phyloP scores from a whole-genome alignment of 2,113 vertebrate species.

The Nipponia nippon region DNA sequence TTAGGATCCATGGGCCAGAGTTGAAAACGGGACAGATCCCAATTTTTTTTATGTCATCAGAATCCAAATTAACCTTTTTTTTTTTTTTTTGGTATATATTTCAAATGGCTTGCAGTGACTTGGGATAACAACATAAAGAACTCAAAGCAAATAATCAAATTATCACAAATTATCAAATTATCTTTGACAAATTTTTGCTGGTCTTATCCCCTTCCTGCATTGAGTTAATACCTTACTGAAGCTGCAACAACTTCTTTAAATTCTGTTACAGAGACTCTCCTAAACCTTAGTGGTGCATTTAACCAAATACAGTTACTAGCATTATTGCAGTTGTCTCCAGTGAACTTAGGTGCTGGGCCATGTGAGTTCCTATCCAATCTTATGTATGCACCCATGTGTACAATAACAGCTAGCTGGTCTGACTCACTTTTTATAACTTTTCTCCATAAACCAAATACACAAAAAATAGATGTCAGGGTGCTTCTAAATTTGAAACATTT shows the following conservation, averaged over 20 bases:
- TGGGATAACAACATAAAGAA: background rate
- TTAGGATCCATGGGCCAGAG: background rate
- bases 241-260: background rate
- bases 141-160: background rate
- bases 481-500: background rate
- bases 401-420: background rate
- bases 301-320: background rate
- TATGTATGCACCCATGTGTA: background rate
- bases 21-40: background rate
- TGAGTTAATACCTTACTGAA: background rate
- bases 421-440: background rate
- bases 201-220: background rate
- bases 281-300: background rate
- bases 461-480: background rate
- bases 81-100: background rate
- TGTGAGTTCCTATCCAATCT: background rate
- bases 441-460: background rate
- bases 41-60: background rate
- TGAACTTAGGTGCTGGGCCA: background rate
- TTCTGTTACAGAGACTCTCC: background rate
- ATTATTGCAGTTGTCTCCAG: background rate
- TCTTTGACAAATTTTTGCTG: background rate
- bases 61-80: background rate
- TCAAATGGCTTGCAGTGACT: background rate
- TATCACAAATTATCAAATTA: too few relatives aligned